Percentiles rank a stretch among this genome's conserved stretches.
phyloP scores from a whole-genome alignment of 1,140 invertebrate species.

The Lycorma delicatula region DNA sequence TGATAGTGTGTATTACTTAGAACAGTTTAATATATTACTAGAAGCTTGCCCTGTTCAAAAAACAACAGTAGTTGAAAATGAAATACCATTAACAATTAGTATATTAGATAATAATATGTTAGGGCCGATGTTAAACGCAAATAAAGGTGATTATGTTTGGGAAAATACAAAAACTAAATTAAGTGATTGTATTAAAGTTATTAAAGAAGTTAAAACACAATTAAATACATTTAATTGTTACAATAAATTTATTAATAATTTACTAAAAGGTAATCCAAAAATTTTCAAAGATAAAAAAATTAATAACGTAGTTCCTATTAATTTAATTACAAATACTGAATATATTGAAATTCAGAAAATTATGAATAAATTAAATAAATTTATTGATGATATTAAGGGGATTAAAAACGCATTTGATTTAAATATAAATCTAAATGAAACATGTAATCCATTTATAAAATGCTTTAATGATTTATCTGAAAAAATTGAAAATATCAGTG shows the following conservation, averaged over 20 bases:
- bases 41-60: constrained; percentile 44
- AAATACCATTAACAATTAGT: neutral
- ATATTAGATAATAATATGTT: neutral
- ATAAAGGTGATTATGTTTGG: constrained; percentile 44
- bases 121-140: constrained; percentile 38
- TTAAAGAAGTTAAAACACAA: too few relatives aligned
- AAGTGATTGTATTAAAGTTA: too few relatives aligned
- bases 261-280: constrained; percentile 36
- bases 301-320: constrained; percentile 25
- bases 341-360: too few relatives aligned
- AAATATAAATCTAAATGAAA: too few relatives aligned
- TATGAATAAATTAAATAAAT: too few relatives aligned
- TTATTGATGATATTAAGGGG: too few relatives aligned
- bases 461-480: too few relatives aligned
- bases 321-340: too few relatives aligned
- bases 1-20: constrained; percentile 41
- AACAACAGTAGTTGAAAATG: neutral
- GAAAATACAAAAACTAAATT: constrained; percentile 26
- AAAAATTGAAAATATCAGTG: too few relatives aligned
- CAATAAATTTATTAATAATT: constrained; percentile 38
- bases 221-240: too few relatives aligned
- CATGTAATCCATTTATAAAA: too few relatives aligned
- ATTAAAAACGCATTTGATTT: too few relatives aligned
- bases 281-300: constrained; percentile 31
- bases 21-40: constrained; percentile 49